Evolutionary conservation across 2,888 invertebrate genomes (phyloP).

Genomic region (Podabrus alpinus): DNA sequence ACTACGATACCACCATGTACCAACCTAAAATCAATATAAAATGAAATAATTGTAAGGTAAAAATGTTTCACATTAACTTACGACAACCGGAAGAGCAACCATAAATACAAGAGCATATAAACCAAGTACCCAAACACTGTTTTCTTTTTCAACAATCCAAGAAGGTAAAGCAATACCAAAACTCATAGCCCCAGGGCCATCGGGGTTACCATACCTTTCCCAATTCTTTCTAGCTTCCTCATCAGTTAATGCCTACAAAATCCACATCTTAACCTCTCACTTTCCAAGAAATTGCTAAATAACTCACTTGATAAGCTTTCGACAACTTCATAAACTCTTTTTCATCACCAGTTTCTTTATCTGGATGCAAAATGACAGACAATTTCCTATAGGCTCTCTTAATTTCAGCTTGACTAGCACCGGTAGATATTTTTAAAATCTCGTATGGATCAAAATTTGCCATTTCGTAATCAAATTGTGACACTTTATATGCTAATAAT

Average conservation of each 20-base stretch:
- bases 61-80: conserved; percentile 48
- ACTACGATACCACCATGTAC: conserved; percentile 99
- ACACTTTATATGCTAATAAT: conserved; percentile 86
- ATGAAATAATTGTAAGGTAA: not conserved
- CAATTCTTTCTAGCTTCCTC: conserved; percentile 96
- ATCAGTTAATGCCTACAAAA: conserved; percentile 85
- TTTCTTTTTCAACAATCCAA: conserved; percentile 99
- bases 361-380: conserved; percentile 94
- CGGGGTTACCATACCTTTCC: conserved; percentile 99
- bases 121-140: conserved; percentile 96
- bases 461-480: conserved; percentile 97
- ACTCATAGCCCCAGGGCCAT: conserved; percentile 98
- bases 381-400: conserved; percentile 95
- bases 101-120: conserved; percentile 96
- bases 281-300: not conserved
- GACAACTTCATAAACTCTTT: conserved; percentile 97
- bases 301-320: conserved; percentile 82
- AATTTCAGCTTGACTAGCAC: conserved; percentile 85
- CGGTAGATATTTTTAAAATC: conserved; percentile 87
- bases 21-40: conserved; percentile 61
- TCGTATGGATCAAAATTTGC: conserved; percentile 99
- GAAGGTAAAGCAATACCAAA: conserved; percentile 99
- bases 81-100: conserved; percentile 90
- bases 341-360: conserved; percentile 96
- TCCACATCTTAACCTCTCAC: not conserved